Evolutionary conservation across 2,113 vertebrate genomes (phyloP).

Genomic region (Hylia prasina): DNA sequence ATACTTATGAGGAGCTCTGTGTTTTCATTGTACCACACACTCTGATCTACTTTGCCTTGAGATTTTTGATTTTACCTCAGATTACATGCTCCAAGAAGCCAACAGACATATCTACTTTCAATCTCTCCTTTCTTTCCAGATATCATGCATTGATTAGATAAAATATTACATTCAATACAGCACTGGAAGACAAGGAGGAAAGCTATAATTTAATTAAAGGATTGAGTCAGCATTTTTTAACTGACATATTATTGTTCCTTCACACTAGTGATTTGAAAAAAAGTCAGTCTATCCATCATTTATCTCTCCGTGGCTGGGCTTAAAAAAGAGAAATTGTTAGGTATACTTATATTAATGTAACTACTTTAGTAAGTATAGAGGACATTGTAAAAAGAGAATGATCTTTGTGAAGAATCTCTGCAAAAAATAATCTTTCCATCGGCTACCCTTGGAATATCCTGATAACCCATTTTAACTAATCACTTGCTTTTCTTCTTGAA

Average conservation of each 20-base stretch:
- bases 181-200: neutral
- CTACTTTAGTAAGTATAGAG: neutral
- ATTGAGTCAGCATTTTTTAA: neutral
- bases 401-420: neutral
- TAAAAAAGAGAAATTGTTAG: neutral
- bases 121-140: neutral
- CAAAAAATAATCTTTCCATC: neutral
- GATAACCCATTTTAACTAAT: neutral
- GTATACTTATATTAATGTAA: neutral
- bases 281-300: neutral
- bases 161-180: neutral
- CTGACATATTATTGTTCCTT: neutral
- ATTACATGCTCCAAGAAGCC: neutral
- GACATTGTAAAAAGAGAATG: neutral
- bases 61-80: neutral
- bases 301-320: neutral
- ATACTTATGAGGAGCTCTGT: neutral
- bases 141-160: neutral
- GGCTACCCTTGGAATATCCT: neutral
- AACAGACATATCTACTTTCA: neutral
- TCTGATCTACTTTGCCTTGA: neutral
- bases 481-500: neutral
- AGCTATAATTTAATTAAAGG: neutral
- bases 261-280: neutral
- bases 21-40: neutral